A percentile compares a stretch with the other conserved stretches of the same genome.
These are phyloP conservation scores for Helicoverpa assulta DNA, from an alignment of 2,888 invertebrate species.

Conservation along the genomic window DNA sequence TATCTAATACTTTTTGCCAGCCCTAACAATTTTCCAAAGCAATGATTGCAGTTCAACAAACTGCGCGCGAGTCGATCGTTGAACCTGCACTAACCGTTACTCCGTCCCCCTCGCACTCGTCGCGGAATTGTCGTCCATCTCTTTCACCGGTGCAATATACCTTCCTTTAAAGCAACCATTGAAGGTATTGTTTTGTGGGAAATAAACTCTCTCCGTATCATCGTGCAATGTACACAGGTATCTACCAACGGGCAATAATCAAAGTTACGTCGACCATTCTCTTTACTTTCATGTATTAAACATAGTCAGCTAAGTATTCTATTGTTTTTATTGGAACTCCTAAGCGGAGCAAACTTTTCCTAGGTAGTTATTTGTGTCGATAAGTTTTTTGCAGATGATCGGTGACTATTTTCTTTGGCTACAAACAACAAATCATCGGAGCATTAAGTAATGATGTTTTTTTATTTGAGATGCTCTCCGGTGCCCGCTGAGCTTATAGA, in stretches of 20 bases:
- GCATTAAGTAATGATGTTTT: conserved; percentile 47
- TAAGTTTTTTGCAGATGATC: conserved; percentile 38
- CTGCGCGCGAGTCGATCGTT: conserved; percentile 88
- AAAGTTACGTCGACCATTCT: conserved; percentile 68
- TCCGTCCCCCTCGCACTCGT: conserved; percentile 75
- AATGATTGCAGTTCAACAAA: conserved; percentile 89
- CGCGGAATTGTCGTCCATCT: conserved; percentile 64
- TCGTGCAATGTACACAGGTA: conserved; percentile 67
- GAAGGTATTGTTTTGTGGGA: conserved; percentile 76
- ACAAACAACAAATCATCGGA: conserved; percentile 34
- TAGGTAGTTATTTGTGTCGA: conserved; percentile 48
- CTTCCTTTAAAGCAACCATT: conserved; percentile 76
- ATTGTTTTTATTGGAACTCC: conserved; percentile 65
- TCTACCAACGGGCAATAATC: conserved; percentile 61
- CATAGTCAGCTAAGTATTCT: conserved; percentile 66
- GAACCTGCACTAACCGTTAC: conserved; percentile 85
- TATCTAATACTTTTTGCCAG: conserved; percentile 61
- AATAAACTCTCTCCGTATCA: conserved; percentile 60
- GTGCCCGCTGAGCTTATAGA: conserved; percentile 12
- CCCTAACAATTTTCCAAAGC: conserved; percentile 88
- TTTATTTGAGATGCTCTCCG: conserved; percentile 14
- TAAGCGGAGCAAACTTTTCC: conserved; percentile 55
- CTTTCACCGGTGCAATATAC: conserved; percentile 75
- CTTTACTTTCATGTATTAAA: conserved; percentile 72
- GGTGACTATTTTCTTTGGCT: conserved; percentile 30